A percentile compares a stretch with the other conserved stretches of the same genome.
Evolutionary conservation across 1,140 invertebrate genomes (phyloP).

Genomic region (Lasioglossum albipes): DNA sequence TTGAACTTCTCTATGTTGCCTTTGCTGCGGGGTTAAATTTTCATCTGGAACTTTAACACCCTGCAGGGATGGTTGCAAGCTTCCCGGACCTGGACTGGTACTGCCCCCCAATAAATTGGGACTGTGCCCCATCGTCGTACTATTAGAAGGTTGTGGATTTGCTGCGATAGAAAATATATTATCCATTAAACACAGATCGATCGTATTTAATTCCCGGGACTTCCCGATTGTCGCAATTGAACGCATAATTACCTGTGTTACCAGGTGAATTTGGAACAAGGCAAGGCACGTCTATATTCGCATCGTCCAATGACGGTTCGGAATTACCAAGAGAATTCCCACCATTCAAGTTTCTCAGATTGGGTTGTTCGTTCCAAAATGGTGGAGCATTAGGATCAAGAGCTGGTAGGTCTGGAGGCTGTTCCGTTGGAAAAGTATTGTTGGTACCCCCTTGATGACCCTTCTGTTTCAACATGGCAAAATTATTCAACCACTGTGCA

Average conservation of each 20-base stretch:
- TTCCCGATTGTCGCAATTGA: not conserved
- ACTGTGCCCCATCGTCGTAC: slow-evolving; percentile 76
- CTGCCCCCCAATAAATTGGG: slow-evolving; percentile 76
- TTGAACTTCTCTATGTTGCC: slow-evolving; percentile 95
- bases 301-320: slow-evolving; percentile 78
- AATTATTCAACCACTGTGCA: slow-evolving; percentile 89
- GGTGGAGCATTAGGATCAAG: slow-evolving; percentile 75
- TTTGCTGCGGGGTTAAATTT: slow-evolving; percentile 97
- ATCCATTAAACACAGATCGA: not conserved
- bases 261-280: slow-evolving; percentile 79
- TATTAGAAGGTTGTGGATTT: slow-evolving; percentile 74
- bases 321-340: slow-evolving; percentile 77
- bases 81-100: slow-evolving; percentile 80
- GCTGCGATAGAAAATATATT: slow-evolving; percentile 60
- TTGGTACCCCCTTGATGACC: slow-evolving; percentile 79
- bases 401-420: slow-evolving; percentile 78
- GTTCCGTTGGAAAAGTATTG: slow-evolving; percentile 76
- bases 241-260: slow-evolving; percentile 72
- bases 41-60: slow-evolving; percentile 96
- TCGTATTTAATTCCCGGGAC: not conserved
- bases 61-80: slow-evolving; percentile 83
- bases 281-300: slow-evolving; percentile 80
- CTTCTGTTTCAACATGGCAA: slow-evolving; percentile 88
- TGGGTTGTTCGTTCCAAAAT: slow-evolving; percentile 78
- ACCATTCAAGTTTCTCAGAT: slow-evolving; percentile 77